Conservation (phyloP, 2,113 vertebrate genomes). For the Odobenus rosmarus region DNA sequence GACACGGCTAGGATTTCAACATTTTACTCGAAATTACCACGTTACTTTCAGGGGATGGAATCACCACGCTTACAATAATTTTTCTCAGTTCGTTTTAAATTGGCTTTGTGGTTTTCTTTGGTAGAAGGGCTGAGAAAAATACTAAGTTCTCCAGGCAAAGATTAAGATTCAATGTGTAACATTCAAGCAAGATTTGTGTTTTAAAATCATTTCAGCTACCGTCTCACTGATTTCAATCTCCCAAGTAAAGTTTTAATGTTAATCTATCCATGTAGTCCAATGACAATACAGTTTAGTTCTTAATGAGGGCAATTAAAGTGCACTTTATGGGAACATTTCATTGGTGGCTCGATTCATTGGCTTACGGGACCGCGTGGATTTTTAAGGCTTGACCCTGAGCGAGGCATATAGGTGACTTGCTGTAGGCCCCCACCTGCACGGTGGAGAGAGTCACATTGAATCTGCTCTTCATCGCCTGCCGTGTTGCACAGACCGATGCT, state of each 20-base stretch:
- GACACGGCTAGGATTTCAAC: neutral
- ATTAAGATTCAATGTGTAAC: neutral
- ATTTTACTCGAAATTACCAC: neutral
- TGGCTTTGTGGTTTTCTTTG: neutral
- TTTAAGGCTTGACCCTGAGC: slow-evolving; percentile 56
- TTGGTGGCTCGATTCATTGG: neutral
- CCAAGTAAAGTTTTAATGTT: slow-evolving; percentile 32
- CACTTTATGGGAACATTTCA: neutral
- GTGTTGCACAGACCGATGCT: neutral
- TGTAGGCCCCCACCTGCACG: neutral
- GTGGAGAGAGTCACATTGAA: neutral
- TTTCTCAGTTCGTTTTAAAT: neutral
- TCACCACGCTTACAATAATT: neutral
- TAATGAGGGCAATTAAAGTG: slow-evolving; percentile 44
- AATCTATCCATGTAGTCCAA: neutral
- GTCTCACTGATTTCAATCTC: neutral
- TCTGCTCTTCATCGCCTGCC: neutral
- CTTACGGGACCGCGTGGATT: neutral
- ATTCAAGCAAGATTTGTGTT: neutral
- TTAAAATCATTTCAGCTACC: neutral
- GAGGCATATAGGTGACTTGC: neutral
- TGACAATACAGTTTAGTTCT: slow-evolving; percentile 37
- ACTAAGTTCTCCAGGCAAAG: neutral
- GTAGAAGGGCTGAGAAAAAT: neutral
- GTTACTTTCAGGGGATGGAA: neutral